These are phyloP conservation scores for Nycticryphes semicollaris DNA, from an alignment of 2,113 vertebrate species.

Conservation along the genomic window DNA sequence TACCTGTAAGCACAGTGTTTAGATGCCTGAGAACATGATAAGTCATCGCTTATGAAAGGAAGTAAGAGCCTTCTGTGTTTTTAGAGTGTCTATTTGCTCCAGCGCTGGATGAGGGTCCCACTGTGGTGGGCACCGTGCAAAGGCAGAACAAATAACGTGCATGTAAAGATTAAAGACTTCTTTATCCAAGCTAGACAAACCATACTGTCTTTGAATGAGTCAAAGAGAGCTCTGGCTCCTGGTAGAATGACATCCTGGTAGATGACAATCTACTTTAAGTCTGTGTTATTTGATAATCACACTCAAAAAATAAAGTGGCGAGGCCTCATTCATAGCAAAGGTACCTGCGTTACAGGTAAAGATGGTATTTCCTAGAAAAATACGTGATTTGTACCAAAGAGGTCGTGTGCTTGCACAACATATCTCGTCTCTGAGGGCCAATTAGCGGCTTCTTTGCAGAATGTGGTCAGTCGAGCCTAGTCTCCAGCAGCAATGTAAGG, in stretches of 20 bases:
- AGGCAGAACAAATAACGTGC: background rate
- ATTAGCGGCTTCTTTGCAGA: background rate
- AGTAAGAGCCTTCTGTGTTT: background rate
- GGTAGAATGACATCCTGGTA: too few relatives aligned
- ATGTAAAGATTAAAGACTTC: constrained; percentile 39
- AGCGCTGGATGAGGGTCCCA: background rate
- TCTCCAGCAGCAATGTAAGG: rapidly evolving
- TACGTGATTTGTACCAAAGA: background rate
- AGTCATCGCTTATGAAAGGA: constrained; percentile 24
- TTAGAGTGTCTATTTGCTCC: background rate
- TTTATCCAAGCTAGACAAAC: background rate
- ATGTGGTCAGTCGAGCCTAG: background rate
- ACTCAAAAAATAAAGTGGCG: background rate
- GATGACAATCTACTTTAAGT: background rate
- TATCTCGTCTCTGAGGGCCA: background rate
- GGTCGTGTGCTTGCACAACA: rapidly evolving
- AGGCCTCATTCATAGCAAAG: background rate
- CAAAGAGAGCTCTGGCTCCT: background rate
- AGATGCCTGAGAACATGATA: constrained; percentile 1
- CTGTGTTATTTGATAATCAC: background rate
- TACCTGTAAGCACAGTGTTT: constrained; percentile 17
- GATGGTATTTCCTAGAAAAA: background rate
- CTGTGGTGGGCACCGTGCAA: background rate
- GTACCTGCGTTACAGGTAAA: background rate
- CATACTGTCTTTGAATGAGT: background rate